A percentile compares a stretch with the other conserved stretches of the same genome.
These are phyloP conservation scores for Nyctibius bracteatus DNA, from an alignment of 2,113 vertebrate genomes.

Conservation along the genomic window DNA sequence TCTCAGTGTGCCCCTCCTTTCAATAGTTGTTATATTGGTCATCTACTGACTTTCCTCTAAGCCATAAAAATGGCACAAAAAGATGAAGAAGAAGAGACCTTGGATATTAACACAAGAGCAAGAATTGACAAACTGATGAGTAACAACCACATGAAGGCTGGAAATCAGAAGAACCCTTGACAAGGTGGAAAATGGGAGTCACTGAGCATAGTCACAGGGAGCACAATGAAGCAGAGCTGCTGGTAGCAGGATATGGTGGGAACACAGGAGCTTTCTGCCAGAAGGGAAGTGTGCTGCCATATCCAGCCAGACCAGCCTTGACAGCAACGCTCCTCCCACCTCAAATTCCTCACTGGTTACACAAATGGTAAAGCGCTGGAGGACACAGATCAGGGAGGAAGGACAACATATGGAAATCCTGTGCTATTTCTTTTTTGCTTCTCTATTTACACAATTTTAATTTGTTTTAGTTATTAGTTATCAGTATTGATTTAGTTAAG, in stretches of 20 bases:
- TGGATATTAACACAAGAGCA: not conserved
- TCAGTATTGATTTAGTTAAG: not conserved
- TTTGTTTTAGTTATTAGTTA: not conserved
- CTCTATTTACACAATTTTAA: not conserved
- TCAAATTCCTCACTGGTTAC: not conserved
- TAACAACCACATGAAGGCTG: not conserved
- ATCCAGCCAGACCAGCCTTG: not conserved
- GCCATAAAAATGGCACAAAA: not conserved
- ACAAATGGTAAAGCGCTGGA: not conserved
- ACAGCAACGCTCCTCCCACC: not conserved
- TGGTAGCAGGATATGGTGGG: not conserved
- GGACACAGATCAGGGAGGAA: not conserved
- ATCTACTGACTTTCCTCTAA: not conserved
- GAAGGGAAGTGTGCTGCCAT: not conserved
- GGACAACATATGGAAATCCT: not conserved
- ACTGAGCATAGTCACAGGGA: accelerated
- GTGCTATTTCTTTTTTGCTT: not conserved
- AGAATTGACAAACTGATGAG: not conserved
- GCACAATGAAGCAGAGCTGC: not conserved
- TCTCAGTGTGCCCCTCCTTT: not conserved
- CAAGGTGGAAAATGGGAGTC: not conserved
- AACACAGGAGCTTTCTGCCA: not conserved
- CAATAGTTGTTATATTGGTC: not conserved
- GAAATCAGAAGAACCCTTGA: not conserved
- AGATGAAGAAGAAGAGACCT: not conserved